Base-by-base conservation (phyloP, 2,888 invertebrate species). In the Archaeoteleia sp. region DNA sequence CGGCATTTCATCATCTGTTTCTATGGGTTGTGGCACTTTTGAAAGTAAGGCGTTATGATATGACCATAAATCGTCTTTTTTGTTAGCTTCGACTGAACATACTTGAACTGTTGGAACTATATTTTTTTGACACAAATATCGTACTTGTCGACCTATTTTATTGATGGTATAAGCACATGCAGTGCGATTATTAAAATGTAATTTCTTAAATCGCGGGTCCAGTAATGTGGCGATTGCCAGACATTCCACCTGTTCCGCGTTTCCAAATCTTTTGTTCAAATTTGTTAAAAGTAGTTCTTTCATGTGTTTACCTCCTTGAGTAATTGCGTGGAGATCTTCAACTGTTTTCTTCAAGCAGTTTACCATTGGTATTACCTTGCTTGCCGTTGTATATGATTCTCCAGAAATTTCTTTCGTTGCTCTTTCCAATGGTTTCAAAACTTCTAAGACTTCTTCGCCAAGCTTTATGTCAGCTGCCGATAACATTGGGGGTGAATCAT, bases 321-420 rank as follows among this genome's bases (percentile, higher is more conserved):
- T 67, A 39, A n/a, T 12, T 13, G 57, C 51, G 39, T 48, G 8
- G 43, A 25, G 51, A 8, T 17, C 45, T 20, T 29, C 37, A 10
- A 70, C 25, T 15, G 20, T 35, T 7, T 48, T 23, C 51, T 58
- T 62, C 45, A 77, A 35, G 54, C 60, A 67, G 57, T 51, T 58
- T 12, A 54, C 45, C 55, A 65, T 29, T 42, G 74, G 48, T 39
- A 63, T 39, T 14, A 69, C 29, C 58, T 63, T 40, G 70, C 74
- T 61, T 49, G 69, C 53, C 48, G 73, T 63, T 37, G 60, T 32
- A 68, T 76, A 63, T 3, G 67, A 66, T 65, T 78, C 63, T 5
- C 78, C 77, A 62, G 73, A 71, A 8, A 77, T 35, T 5, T 60
- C 42, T 39, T 68, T 68, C 4, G 77, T 77, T n/a, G 73, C 72